phyloP scores from a whole-genome alignment of 37 sponge, comb jelly and placozoan species.

The Amphimedon queenslandica region DNA sequence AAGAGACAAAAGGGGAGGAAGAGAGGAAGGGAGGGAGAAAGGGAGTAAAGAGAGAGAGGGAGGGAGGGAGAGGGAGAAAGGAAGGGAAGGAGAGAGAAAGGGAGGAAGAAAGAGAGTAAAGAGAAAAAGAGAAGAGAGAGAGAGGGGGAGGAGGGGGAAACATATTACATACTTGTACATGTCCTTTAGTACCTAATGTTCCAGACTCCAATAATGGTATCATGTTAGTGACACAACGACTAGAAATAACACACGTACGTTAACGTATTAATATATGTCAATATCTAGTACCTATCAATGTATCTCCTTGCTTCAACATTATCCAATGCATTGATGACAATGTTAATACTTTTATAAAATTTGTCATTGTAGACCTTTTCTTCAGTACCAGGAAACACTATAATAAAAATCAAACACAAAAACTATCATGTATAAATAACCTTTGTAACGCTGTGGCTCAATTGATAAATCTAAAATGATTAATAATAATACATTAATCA shows the following conservation, averaged over 20 bases:
- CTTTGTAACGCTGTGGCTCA: slow-evolving; percentile 57
- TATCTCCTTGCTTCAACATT: slow-evolving; percentile 97
- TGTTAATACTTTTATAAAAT: slow-evolving; percentile 19
- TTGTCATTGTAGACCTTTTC: slow-evolving; percentile 68
- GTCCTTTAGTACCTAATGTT: slow-evolving; percentile 92
- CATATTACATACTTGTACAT: slow-evolving; percentile 77
- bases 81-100: neutral
- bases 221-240: slow-evolving; percentile 92
- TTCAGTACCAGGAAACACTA: slow-evolving; percentile 61
- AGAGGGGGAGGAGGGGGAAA: neutral
- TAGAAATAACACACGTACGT: neutral
- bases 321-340: slow-evolving; percentile 93
- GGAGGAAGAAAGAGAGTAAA: no score
- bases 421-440: slow-evolving; percentile 4
- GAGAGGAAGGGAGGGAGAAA: no score
- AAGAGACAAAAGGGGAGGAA: neutral
- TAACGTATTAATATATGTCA: neutral
- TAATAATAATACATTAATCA: no score
- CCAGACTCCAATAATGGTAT: slow-evolving; percentile 91
- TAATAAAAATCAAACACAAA: neutral
- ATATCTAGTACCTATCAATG: slow-evolving; percentile 74
- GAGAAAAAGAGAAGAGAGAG: neutral
- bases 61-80: neutral
- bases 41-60: no score
- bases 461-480: slow-evolving; percentile 43